These are phyloP conservation scores for Athripsodes cinereus DNA, from an alignment of 2,888 invertebrate genomes.

Conservation along the genomic window DNA sequence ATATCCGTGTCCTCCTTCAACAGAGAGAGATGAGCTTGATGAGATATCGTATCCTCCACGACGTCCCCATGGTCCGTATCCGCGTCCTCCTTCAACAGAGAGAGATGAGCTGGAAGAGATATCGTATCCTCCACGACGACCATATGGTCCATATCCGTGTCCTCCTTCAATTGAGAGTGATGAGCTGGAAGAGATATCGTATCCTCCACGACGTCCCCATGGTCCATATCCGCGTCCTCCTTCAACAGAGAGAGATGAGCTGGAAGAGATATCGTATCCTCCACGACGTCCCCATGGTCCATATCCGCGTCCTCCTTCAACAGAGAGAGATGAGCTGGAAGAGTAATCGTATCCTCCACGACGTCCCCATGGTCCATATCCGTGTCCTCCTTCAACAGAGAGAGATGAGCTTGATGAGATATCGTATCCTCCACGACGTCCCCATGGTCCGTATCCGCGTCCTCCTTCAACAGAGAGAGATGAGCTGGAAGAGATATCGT, in stretches of 20 bases:
- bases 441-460: not conserved
- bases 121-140: not conserved
- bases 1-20: slow-evolving; percentile 8
- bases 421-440: not conserved
- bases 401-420: slow-evolving; percentile 1
- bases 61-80: slow-evolving; percentile 4
- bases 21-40: not conserved
- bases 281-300: slow-evolving; percentile 6
- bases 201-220: not conserved
- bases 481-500: not conserved
- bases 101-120: not conserved
- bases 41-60: not conserved
- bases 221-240: not conserved
- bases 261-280: not conserved
- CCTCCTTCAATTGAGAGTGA: not conserved
- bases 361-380: slow-evolving; percentile 6
- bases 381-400: not conserved
- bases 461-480: slow-evolving; percentile 4
- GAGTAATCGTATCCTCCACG: not conserved
- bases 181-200: not conserved
- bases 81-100: not conserved
- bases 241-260: not conserved
- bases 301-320: not conserved
- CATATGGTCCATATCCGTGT: not conserved
- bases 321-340: not conserved